Conservation (phyloP, 2,888 invertebrate genomes). For the Lomographa bimaculata region DNA sequence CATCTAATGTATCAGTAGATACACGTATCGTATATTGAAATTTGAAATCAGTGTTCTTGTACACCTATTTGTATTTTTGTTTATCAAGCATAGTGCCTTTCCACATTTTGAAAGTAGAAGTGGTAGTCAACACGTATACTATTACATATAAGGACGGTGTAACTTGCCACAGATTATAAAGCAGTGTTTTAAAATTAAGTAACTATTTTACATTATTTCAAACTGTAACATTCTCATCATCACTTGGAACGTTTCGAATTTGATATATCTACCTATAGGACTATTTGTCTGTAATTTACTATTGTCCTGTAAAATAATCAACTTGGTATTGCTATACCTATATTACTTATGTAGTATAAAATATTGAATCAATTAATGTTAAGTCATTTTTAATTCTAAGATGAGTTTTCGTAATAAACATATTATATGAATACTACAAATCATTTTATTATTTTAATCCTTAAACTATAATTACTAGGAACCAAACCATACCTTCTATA, state of each 20-base stretch:
- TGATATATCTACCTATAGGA: constrained; percentile 49
- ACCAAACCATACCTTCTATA: no score
- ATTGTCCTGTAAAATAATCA: constrained; percentile 49
- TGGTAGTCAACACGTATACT: constrained; percentile 48
- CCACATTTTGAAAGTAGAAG: constrained; percentile 59
- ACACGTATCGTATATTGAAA: constrained; percentile 15
- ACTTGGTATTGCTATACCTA: constrained; percentile 53
- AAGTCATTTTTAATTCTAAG: constrained; percentile 68
- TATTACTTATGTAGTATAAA: constrained; percentile 52
- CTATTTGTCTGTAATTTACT: constrained; percentile 44
- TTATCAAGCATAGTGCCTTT: constrained; percentile 79
- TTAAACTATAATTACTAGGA: no score
- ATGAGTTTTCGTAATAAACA: constrained; percentile 63
- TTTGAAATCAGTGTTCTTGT: constrained; percentile 13
- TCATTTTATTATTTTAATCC: no score
- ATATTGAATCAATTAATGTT: constrained; percentile 61
- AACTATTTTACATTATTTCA: constrained; percentile 27
- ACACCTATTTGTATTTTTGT: constrained; percentile 36
- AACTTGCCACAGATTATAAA: constrained; percentile 40
- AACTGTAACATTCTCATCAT: constrained; percentile 36
- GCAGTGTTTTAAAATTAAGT: constrained; percentile 39
- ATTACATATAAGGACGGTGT: constrained; percentile 44
- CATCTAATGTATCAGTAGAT: constrained; percentile 12
- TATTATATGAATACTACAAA: constrained; percentile 13
- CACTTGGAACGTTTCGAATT: constrained; percentile 56